Evolutionary conservation across 35 echinoderm and acorn worm species (phyloP).

Genomic region (Apostichopus parvimensis): DNA sequence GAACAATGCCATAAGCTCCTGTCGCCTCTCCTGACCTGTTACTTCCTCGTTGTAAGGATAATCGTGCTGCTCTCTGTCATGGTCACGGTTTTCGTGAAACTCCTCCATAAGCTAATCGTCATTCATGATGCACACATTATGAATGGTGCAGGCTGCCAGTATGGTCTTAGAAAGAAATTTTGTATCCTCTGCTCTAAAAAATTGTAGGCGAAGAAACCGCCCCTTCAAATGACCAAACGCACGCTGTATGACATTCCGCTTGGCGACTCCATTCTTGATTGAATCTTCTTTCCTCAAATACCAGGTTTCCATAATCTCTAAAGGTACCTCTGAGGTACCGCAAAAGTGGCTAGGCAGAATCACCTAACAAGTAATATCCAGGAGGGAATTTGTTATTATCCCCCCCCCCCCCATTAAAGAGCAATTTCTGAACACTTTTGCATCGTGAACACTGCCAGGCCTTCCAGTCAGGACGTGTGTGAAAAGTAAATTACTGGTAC

Average conservation of each 20-base stretch:
- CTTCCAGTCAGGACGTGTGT: constrained; percentile 47
- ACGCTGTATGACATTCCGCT: constrained; percentile 47
- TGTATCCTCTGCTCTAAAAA: constrained; percentile 11
- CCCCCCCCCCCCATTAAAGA: neutral
- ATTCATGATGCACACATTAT: constrained; percentile 51
- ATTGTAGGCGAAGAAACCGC: constrained; percentile 43
- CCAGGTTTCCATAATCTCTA: constrained; percentile 43
- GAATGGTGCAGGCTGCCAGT: constrained; percentile 7
- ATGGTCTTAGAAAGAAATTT: constrained; percentile 7
- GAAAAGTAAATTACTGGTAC: constrained; percentile 11
- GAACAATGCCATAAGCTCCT: neutral
- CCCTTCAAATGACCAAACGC: constrained; percentile 56
- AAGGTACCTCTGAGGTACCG: constrained; percentile 52
- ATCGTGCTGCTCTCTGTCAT: neutral
- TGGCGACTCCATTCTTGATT: constrained; percentile 37
- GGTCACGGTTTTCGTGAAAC: constrained; percentile 16
- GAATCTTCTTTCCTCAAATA: constrained; percentile 21
- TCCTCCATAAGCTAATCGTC: constrained; percentile 39
- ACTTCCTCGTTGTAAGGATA: neutral
- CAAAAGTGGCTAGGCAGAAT: constrained; percentile 54
- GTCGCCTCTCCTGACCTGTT: constrained; percentile 9
- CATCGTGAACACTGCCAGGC: constrained; percentile 50
- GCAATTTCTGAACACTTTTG: constrained; percentile 46
- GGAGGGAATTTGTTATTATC: constrained; percentile 8
- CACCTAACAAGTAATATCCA: constrained; percentile 43